A percentile compares a stretch with the other conserved stretches of the same genome.
These are phyloP conservation scores for Oreocharis arfaki DNA, from an alignment of 2,113 vertebrate species.

Conservation along the genomic window DNA sequence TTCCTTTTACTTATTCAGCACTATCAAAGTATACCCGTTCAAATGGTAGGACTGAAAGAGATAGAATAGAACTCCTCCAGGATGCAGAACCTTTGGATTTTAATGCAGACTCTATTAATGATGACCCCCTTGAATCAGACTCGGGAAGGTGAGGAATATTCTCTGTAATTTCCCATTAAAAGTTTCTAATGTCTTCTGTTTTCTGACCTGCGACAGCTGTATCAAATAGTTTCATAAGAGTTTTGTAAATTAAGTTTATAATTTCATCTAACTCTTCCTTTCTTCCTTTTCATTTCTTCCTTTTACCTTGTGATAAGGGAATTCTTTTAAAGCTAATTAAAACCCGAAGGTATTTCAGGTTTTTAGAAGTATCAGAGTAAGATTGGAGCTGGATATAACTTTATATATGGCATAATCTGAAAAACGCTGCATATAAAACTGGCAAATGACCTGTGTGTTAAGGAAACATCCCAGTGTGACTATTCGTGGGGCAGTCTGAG, in stretches of 20 bases:
- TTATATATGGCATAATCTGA: not conserved
- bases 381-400: not conserved
- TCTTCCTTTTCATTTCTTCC: not conserved
- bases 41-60: constrained; percentile 81
- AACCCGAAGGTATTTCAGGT: not conserved
- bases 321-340: not conserved
- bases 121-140: constrained; percentile 82
- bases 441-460: not conserved
- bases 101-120: constrained; percentile 82
- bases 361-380: not conserved
- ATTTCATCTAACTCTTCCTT: not conserved
- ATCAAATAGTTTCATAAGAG: not conserved
- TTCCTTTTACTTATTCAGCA: constrained; percentile 12
- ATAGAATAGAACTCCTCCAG: constrained; percentile 90
- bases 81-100: constrained; percentile 94
- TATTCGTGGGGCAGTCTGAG: not conserved
- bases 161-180: not conserved
- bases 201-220: not conserved
- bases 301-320: not conserved
- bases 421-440: not conserved
- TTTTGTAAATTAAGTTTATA: not conserved
- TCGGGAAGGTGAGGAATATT: constrained; percentile 77
- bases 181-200: not conserved
- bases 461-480: not conserved
- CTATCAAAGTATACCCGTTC: constrained; percentile 85